A percentile compares a stretch with the other conserved stretches of the same genome.
Conservation (phyloP, 2,797 vertebrate species). For the Rhyacichthys aspro region DNA sequence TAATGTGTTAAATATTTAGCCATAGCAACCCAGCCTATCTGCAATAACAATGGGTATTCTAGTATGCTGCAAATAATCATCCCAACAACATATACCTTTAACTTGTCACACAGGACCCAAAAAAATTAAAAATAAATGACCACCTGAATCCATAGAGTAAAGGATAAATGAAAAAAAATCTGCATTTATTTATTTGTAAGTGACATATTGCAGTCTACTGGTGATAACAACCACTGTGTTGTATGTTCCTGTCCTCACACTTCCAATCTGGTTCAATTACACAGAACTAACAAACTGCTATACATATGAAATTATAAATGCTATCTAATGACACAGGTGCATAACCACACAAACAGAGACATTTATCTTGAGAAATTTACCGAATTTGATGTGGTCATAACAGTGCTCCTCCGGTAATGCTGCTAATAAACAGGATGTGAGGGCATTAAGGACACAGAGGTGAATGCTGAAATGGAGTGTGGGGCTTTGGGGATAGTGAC, state of each 20-base stretch:
- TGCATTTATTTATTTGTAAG: too few relatives aligned
- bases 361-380: constrained; percentile 52
- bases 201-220: constrained; percentile 4
- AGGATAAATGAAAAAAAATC: too few relatives aligned
- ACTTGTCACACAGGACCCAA: too few relatives aligned
- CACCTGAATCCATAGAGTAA: too few relatives aligned
- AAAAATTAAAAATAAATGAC: too few relatives aligned
- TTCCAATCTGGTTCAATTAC: constrained; percentile 18
- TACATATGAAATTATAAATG: constrained; percentile 6
- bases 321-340: constrained; percentile 19
- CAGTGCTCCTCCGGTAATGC: constrained; percentile 51
- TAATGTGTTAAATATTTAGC: too few relatives aligned
- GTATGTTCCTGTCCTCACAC: not conserved
- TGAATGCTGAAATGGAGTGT: constrained; percentile 8
- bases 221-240: constrained; percentile 15
- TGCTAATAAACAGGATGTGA: constrained; percentile 43
- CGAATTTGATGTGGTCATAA: constrained; percentile 61
- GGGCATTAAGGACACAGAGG: constrained; percentile 40
- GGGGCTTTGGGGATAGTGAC: constrained; percentile 5
- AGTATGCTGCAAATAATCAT: not conserved
- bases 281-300: constrained; percentile 19
- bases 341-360: constrained; percentile 9
- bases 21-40: too few relatives aligned
- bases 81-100: too few relatives aligned
- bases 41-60: too few relatives aligned